A percentile compares a stretch with the other conserved stretches of the same genome.
These are phyloP conservation scores for Eustalomyia histrio DNA, from an alignment of 2,888 invertebrate species.

Conservation along the genomic window DNA sequence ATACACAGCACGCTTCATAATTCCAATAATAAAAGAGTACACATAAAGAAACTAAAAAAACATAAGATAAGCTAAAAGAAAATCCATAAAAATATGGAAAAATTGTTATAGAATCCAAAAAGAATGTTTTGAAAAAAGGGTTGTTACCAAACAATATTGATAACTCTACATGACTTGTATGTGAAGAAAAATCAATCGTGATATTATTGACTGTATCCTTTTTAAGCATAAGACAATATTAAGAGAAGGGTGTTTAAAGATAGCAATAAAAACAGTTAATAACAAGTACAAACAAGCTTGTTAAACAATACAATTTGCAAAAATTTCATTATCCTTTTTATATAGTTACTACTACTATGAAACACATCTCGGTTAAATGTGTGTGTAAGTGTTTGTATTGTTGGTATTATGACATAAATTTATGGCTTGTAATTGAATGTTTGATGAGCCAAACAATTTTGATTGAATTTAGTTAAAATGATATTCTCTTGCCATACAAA, in stretches of 20 bases:
- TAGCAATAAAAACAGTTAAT: constrained; percentile 38
- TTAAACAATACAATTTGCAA: constrained; percentile 36
- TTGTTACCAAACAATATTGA: constrained; percentile 44
- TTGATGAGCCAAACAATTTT: constrained; percentile 78
- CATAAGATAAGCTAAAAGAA: constrained; percentile 26
- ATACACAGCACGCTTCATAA: constrained; percentile 48
- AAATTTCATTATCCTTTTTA: constrained; percentile 54
- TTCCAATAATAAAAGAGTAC: constrained; percentile 23
- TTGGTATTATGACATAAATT: constrained; percentile 67
- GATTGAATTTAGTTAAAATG: constrained; percentile 73
- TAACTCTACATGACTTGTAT: constrained; percentile 32
- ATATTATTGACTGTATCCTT: constrained; percentile 47
- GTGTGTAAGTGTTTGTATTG: constrained; percentile 4
- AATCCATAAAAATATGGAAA: constrained; percentile 38
- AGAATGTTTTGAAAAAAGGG: constrained; percentile 47
- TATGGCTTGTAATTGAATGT: constrained; percentile 76
- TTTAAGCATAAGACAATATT: not conserved
- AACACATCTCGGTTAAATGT: not conserved
- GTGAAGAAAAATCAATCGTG: constrained; percentile 55
- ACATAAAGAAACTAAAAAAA: constrained; percentile 48
- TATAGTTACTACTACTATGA: not conserved
- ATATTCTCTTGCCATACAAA: constrained; percentile 36
- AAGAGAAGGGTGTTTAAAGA: not conserved
- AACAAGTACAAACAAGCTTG: constrained; percentile 42
- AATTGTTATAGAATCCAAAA: constrained; percentile 1